A percentile compares a stretch with the other conserved stretches of the same genome.
Conservation (phyloP, 35 echinoderm and acorn worm genomes). For the Diadema setosum region DNA sequence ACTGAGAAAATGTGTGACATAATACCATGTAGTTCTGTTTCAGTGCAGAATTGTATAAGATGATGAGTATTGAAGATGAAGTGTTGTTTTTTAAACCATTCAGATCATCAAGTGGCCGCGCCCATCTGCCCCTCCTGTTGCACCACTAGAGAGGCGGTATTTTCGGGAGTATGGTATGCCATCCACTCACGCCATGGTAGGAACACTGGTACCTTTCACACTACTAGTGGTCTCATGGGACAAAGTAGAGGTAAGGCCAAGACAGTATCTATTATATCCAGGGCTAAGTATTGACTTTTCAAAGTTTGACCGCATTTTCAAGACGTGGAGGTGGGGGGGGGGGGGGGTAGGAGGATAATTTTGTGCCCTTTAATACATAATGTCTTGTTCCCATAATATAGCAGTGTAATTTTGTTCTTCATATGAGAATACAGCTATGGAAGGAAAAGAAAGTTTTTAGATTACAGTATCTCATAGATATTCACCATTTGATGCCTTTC, state of each 20-base stretch:
- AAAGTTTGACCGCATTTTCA: no score
- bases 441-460: no score
- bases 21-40: background rate
- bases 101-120: constrained; percentile 88
- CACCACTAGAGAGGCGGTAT: constrained; percentile 79
- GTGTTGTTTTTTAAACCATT: background rate
- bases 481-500: no score
- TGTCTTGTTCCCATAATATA: no score
- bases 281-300: no score
- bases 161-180: constrained; percentile 97
- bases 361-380: no score
- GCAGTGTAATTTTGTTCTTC: no score
- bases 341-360: no score
- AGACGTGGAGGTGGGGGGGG: no score
- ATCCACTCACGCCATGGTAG: constrained; percentile 98
- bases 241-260: constrained; percentile 64
- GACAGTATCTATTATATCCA: background rate
- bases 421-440: no score
- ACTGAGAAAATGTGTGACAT: no score
- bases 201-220: constrained; percentile 81
- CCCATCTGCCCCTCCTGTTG: constrained; percentile 76
- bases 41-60: background rate
- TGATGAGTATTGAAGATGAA: background rate
- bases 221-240: constrained; percentile 61
- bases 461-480: no score